phyloP scores from a whole-genome alignment of 1,140 invertebrate species.

The Leguminivora glycinivorella region DNA sequence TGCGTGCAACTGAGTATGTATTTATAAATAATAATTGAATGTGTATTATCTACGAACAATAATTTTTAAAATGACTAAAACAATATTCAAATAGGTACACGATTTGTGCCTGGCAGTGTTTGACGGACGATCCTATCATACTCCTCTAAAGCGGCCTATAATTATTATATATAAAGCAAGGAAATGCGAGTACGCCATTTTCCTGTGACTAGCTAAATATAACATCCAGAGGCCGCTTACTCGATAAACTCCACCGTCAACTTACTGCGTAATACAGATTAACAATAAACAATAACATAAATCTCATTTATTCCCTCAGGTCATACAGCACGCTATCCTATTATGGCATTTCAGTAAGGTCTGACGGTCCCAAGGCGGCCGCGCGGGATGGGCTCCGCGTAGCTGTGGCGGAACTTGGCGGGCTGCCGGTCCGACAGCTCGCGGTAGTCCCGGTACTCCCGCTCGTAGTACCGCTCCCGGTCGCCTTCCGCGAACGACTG shows the following conservation, averaged over 20 bases:
- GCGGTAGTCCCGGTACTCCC: constrained; percentile 68
- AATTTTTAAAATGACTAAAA: constrained; percentile 23
- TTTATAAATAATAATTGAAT: constrained; percentile 15
- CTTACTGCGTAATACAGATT: not conserved
- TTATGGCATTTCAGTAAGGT: constrained; percentile 75
- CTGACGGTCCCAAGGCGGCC: constrained; percentile 74
- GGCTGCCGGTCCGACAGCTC: constrained; percentile 69
- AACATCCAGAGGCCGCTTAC: not conserved
- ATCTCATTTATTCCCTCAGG: constrained; percentile 18
- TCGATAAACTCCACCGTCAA: constrained; percentile 2
- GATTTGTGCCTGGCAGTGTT: constrained; percentile 11
- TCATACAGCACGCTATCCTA: constrained; percentile 41
- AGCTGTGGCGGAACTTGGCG: constrained; percentile 75
- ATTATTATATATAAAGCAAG: no score
- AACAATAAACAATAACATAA: constrained; percentile 13
- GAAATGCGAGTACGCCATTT: no score
- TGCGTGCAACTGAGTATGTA: constrained; percentile 14
- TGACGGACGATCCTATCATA: not conserved
- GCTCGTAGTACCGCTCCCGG: constrained; percentile 69
- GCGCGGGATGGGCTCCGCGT: constrained; percentile 73
- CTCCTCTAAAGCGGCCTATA: not conserved
- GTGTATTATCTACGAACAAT: not conserved
- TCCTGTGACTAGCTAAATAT: no score
- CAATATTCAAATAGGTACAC: constrained; percentile 17
- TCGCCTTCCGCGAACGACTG: constrained; percentile 67